Conservation (phyloP, 2,888 invertebrate genomes). For the Andrena bicolor region DNA sequence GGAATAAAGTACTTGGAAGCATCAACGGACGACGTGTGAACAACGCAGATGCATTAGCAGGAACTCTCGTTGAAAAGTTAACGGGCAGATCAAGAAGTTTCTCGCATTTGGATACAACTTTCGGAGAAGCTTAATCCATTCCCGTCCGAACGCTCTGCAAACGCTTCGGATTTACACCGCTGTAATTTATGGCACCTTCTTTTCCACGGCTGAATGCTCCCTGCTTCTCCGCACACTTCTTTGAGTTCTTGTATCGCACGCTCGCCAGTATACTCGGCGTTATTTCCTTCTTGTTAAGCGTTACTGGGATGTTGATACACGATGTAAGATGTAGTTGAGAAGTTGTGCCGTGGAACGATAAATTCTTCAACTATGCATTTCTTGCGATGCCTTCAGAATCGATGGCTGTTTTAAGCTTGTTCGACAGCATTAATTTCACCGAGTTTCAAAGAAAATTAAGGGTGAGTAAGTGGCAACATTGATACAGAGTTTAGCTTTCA, state of each 20-base stretch:
- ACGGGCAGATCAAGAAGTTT: slow-evolving; percentile 67
- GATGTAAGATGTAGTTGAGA: slow-evolving; percentile 1
- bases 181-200: slow-evolving; percentile 67
- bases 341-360: not conserved
- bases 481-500: too few relatives aligned
- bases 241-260: not conserved
- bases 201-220: slow-evolving; percentile 44
- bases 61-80: slow-evolving; percentile 65
- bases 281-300: slow-evolving; percentile 1
- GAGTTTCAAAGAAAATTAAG: not conserved
- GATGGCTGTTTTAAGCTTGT: not conserved
- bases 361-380: slow-evolving; percentile 14
- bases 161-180: slow-evolving; percentile 64
- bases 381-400: not conserved
- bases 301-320: not conserved
- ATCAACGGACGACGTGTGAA: slow-evolving; percentile 62
- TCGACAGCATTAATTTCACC: not conserved
- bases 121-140: slow-evolving; percentile 68
- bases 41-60: slow-evolving; percentile 67
- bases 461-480: too few relatives aligned
- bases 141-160: slow-evolving; percentile 57
- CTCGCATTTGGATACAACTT: slow-evolving; percentile 70
- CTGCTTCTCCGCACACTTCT: slow-evolving; percentile 27
- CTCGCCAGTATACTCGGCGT: slow-evolving; percentile 2
- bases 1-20: slow-evolving; percentile 42